Percentiles rank a stretch among this genome's conserved stretches.
phyloP scores from a whole-genome alignment of 1,140 invertebrate species.

The Saxidomus purpurata region DNA sequence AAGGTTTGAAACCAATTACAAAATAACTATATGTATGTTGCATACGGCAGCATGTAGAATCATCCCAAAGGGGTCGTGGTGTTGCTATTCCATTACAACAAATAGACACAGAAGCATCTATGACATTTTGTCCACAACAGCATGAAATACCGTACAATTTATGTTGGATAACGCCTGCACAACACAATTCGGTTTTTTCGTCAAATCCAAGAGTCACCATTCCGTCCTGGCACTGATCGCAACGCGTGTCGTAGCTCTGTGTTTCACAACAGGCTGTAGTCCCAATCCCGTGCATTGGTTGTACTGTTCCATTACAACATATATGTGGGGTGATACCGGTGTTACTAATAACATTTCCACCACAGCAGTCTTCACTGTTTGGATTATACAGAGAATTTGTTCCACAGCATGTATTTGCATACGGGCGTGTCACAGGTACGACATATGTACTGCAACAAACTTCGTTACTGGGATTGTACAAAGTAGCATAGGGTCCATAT shows the following conservation, averaged over 20 bases:
- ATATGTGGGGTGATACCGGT: too few species aligned
- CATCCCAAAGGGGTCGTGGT: not conserved
- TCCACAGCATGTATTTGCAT: conserved; percentile 7
- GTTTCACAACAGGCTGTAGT: not conserved
- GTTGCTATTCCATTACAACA: not conserved
- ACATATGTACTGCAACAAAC: not conserved
- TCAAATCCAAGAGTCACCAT: not conserved
- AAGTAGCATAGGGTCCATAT: not conserved
- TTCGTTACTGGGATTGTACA: not conserved
- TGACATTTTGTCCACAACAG: not conserved
- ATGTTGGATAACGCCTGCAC: not conserved
- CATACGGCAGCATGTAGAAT: not conserved
- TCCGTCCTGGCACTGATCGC: not conserved
- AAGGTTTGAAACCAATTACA: too few species aligned
- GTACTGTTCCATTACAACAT: not conserved
- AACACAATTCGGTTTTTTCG: not conserved
- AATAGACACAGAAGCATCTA: not conserved
- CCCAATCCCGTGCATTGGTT: not conserved
- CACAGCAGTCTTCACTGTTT: not conserved
- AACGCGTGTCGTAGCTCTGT: not conserved
- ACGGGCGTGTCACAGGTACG: not conserved
- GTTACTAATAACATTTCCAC: not conserved
- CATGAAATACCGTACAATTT: not conserved
- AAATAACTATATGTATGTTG: too few species aligned
- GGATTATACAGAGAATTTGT: not conserved